Conservation (phyloP, 2,888 invertebrate species). For the Cosmopolites sordidus region DNA sequence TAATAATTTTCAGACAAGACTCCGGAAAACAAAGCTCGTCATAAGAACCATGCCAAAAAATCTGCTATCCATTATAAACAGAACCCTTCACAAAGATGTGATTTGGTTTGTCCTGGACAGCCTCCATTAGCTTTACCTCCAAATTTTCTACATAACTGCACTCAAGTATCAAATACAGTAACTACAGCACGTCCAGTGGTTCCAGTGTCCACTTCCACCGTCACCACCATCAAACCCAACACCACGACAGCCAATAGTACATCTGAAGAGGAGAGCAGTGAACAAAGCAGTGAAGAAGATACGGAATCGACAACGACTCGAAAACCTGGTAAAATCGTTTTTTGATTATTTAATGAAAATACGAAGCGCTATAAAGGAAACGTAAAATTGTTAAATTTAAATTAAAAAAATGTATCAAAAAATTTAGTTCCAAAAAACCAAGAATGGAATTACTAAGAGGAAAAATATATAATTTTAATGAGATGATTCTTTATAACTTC, state of each 20-base stretch:
- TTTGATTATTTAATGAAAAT: no score
- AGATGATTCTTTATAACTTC: no score
- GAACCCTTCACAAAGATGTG: conserved; percentile 16
- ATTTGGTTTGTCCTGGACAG: conserved; percentile 20
- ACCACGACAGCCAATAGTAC: conserved; percentile 9
- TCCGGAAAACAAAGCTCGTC: no score
- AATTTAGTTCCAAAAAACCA: no score
- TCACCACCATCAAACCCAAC: conserved; percentile 1
- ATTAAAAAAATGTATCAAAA: no score
- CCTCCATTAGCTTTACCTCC: conserved; percentile 14
- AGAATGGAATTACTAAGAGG: no score
- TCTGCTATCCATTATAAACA: neutral
- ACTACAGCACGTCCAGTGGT: neutral
- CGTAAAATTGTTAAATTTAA: no score
- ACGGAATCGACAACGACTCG: neutral
- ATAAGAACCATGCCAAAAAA: neutral
- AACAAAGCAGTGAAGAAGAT: conserved; percentile 10
- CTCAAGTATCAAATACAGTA: neutral
- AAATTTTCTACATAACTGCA: conserved; percentile 21
- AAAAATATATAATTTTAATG: no score
- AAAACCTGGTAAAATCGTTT: no score
- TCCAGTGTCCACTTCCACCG: neutral
- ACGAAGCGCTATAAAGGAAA: no score
- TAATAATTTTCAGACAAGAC: no score
- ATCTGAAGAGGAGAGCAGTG: conserved; percentile 5